Conservation (phyloP, 2,113 vertebrate genomes). For the Rostratula benghalensis region DNA sequence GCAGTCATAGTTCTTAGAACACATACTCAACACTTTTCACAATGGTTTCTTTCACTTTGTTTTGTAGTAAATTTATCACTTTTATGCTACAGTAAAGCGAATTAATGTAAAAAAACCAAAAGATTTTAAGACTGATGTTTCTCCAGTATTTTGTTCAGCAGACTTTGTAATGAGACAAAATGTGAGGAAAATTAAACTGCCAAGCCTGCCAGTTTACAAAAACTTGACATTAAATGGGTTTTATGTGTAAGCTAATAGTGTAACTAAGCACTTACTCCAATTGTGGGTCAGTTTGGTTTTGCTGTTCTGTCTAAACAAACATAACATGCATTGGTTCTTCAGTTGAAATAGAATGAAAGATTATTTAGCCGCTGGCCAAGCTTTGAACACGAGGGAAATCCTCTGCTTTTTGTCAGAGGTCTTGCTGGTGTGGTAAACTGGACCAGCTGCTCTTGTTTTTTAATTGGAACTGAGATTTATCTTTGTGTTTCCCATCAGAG, state of each 20-base stretch:
- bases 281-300: not conserved
- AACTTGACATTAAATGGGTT: not conserved
- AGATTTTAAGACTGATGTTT: not conserved
- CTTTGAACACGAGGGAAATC: not conserved
- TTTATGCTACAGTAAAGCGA: not conserved
- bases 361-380: not conserved
- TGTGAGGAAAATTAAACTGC: not conserved
- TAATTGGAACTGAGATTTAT: not conserved
- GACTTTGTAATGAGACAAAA: not conserved
- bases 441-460: not conserved
- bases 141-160: not conserved
- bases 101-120: not conserved
- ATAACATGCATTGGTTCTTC: not conserved
- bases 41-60: not conserved
- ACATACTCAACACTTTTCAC: not conserved
- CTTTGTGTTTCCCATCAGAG: slow-evolving; percentile 4
- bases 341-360: not conserved
- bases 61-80: not conserved
- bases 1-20: not conserved
- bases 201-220: not conserved
- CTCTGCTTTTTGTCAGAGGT: not conserved
- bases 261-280: not conserved
- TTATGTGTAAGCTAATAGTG: not conserved
- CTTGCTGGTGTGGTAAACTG: not conserved
- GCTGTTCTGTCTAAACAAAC: not conserved